phyloP scores from a whole-genome alignment of 2,888 invertebrate species.

The Tetramorium bicarinatum region DNA sequence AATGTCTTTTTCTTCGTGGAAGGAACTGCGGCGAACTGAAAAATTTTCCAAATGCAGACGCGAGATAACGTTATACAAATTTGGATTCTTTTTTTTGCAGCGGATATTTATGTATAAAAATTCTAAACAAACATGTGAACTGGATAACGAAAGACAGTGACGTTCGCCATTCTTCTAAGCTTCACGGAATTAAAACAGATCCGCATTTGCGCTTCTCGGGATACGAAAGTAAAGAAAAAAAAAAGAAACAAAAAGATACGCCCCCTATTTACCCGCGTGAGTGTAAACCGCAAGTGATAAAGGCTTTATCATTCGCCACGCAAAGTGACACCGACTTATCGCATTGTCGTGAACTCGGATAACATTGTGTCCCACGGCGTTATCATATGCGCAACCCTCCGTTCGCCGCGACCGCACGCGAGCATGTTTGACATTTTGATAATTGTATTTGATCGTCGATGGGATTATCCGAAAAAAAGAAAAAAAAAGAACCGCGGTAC shows the following conservation, averaged over 20 bases:
- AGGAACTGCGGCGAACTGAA: too few species aligned
- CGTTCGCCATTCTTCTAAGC: not conserved
- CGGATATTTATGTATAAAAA: not conserved
- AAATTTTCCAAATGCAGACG: not conserved
- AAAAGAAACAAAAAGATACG: slow-evolving; percentile 30
- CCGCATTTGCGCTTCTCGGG: not conserved
- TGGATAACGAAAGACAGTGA: not conserved
- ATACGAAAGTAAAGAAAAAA: not conserved
- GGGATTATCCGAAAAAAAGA: slow-evolving; percentile 37
- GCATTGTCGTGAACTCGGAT: slow-evolving; percentile 57
- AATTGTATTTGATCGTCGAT: slow-evolving; percentile 71
- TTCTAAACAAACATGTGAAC: not conserved
- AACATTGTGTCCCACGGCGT: slow-evolving; percentile 50
- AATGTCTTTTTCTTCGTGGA: not conserved
- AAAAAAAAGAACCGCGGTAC: slow-evolving; percentile 40
- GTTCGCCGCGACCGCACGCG: slow-evolving; percentile 56
- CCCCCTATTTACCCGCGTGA: slow-evolving; percentile 48
- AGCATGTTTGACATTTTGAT: slow-evolving; percentile 66
- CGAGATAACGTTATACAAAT: not conserved
- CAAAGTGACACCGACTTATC: slow-evolving; percentile 67
- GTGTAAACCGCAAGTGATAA: slow-evolving; percentile 54
- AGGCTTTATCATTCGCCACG: slow-evolving; percentile 55
- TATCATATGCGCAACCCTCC: slow-evolving; percentile 57
- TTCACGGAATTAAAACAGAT: not conserved
- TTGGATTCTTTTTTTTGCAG: not conserved